These are phyloP conservation scores for Phenacoccus solenopsis DNA, from an alignment of 1,140 invertebrate genomes.

Conservation along the genomic window DNA sequence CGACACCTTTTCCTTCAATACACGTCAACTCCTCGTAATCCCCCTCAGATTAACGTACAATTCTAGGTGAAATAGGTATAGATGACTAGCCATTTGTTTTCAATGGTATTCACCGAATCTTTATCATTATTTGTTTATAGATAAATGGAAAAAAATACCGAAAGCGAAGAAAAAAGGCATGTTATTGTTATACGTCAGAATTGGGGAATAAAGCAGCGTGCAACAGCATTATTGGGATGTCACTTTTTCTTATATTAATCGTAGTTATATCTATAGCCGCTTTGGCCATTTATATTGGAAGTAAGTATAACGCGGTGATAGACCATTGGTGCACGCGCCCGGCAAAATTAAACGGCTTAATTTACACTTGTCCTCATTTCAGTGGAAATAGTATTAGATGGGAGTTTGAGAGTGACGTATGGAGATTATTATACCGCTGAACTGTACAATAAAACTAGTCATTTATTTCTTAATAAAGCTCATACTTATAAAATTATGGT, in stretches of 20 bases:
- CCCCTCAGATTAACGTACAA: background rate
- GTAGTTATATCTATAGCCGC: conserved; percentile 58
- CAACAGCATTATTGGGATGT: background rate
- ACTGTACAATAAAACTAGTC: conserved; percentile 39
- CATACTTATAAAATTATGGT: conserved; percentile 47
- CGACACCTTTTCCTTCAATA: background rate
- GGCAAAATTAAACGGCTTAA: too few relatives aligned
- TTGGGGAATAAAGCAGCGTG: background rate
- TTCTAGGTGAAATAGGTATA: background rate
- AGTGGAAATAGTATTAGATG: conserved; percentile 54
- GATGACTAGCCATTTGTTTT: background rate
- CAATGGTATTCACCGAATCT: background rate
- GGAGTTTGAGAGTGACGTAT: conserved; percentile 47
- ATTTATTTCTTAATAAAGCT: conserved; percentile 43
- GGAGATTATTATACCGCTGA: conserved; percentile 52
- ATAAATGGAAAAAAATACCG: background rate
- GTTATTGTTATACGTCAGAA: conserved; percentile 3
- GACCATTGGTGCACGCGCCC: too few relatives aligned
- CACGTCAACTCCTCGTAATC: background rate
- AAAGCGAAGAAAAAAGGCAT: background rate
- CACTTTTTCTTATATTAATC: conserved; percentile 29
- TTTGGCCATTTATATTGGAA: conserved; percentile 61
- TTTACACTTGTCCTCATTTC: conserved; percentile 28
- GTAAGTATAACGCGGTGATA: conserved; percentile 37
- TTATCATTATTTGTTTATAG: background rate